Evolutionary conservation across 2,888 invertebrate genomes (phyloP), one percentile per base, ranked within the genome.

Genomic region (Helobdella robusta): DNA sequence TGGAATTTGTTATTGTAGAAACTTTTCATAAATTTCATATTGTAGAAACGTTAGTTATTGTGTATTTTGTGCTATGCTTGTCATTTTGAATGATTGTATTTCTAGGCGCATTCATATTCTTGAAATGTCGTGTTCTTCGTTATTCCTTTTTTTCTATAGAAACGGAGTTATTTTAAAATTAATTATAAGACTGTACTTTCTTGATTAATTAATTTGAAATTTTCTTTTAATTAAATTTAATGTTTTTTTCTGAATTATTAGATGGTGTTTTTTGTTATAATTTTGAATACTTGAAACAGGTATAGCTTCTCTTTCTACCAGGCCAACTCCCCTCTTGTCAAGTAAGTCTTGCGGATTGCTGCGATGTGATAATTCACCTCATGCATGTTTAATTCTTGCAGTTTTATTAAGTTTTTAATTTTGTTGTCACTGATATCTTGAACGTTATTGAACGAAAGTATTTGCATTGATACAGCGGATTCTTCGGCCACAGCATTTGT

Each of bases 401-500:
- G 52, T 20, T 50, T 20, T 15, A 11, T 11, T 50, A 20, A 20
- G 23, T 20, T 40, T 40, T 15, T 40, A n/a, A 11, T n/a, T 15
- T 15, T 40, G 11, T 15, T 11, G 11, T 40, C 11, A 40, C n/a
- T 40, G 20, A 23, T 6, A 50, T 15, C 15, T 50, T 50, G 23
- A 11, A 11, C 6, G 23, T 50, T 15, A 50, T 20, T 54, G 25
- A 28, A 28, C 30, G 5, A 54, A 28, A 3, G 30, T 5, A 54
- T 28, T 54, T 30, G 28, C 30, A 18, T 20, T 30, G 20, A 40
- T 30, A 60, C 32, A 66, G 52, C 23, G 69, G 70, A 0, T 90
- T 84, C 81, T 89, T 91, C 77, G 91, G 91, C 0, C 85, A 85
- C 75, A 87, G 88, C 0, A 80, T 91, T 60, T 88, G 87, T 6